These are phyloP conservation scores for Smithornis capensis DNA, from an alignment of 2,113 vertebrate species.

Conservation along the genomic window DNA sequence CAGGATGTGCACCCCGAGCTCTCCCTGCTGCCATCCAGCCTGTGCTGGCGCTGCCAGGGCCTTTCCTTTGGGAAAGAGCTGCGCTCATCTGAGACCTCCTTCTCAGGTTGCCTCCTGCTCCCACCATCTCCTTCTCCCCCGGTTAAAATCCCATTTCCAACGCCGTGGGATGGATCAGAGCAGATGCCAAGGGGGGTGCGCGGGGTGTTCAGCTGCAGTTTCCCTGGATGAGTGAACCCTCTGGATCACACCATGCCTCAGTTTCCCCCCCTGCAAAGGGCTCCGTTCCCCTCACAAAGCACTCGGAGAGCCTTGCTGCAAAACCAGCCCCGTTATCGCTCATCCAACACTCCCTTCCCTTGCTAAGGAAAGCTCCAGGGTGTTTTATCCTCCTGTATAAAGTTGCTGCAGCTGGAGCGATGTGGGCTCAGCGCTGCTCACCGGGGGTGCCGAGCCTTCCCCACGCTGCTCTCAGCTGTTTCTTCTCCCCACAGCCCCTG, in stretches of 20 bases:
- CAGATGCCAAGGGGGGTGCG: neutral
- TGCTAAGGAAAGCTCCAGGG: neutral
- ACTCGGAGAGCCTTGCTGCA: fast-evolving
- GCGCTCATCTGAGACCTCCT: fast-evolving
- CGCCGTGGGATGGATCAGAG: fast-evolving
- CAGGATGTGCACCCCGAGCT: neutral
- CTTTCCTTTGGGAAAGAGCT: neutral
- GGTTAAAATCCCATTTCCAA: fast-evolving
- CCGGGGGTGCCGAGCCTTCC: neutral
- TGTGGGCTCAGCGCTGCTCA: fast-evolving
- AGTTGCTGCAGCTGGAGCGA: neutral
- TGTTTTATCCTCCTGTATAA: neutral
- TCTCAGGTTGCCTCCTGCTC: neutral
- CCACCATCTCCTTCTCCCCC: fast-evolving
- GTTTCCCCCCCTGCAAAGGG: neutral
- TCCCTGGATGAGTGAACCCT: neutral
- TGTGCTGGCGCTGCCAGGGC: neutral
- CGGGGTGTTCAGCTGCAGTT: fast-evolving
- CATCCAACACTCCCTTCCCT: neutral
- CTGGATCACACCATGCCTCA: neutral
- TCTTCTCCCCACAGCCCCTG: conserved; percentile 8
- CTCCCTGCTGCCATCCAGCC: neutral
- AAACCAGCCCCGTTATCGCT: fast-evolving
- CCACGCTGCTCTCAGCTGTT: neutral
- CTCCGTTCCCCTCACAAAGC: fast-evolving